Evolutionary conservation across 2,888 invertebrate genomes (phyloP).

Genomic region (Microctonus hyperodae): DNA sequence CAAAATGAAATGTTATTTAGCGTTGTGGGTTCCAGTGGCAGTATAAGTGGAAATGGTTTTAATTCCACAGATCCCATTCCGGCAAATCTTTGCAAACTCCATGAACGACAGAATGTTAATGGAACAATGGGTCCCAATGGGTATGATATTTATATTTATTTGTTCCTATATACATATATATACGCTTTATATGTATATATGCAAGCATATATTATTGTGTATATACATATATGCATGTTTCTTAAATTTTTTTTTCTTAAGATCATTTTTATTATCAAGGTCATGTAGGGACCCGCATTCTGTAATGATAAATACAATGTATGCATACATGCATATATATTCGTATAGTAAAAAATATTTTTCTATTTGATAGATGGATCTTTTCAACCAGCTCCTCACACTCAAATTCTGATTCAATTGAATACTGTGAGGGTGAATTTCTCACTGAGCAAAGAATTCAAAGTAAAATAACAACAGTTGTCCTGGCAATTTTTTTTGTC

Average conservation of each 20-base stretch:
- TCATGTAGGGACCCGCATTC: constrained; percentile 39
- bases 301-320: constrained; percentile 10
- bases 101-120: constrained; percentile 45
- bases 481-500: constrained; percentile 86
- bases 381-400: constrained; percentile 40
- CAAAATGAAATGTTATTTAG: constrained; percentile 64
- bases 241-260: constrained; percentile 3
- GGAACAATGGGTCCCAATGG: constrained; percentile 44
- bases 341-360: too few species aligned
- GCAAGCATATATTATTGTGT: too few species aligned
- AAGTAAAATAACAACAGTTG: constrained; percentile 79
- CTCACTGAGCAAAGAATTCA: constrained; percentile 74
- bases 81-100: constrained; percentile 54
- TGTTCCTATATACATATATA: too few species aligned
- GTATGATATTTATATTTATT: constrained; percentile 40
- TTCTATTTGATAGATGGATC: constrained; percentile 43
- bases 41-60: constrained; percentile 40
- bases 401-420: constrained; percentile 47
- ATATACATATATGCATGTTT: too few species aligned
- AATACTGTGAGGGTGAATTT: constrained; percentile 69
- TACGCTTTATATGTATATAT: too few species aligned
- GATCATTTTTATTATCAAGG: constrained; percentile 10
- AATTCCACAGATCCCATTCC: constrained; percentile 51
- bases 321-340: too few species aligned
- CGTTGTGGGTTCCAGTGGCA: constrained; percentile 50